Percentiles rank a stretch among this genome's conserved stretches.
Conservation (phyloP, 2,888 invertebrate species). For the Formica aserva region DNA sequence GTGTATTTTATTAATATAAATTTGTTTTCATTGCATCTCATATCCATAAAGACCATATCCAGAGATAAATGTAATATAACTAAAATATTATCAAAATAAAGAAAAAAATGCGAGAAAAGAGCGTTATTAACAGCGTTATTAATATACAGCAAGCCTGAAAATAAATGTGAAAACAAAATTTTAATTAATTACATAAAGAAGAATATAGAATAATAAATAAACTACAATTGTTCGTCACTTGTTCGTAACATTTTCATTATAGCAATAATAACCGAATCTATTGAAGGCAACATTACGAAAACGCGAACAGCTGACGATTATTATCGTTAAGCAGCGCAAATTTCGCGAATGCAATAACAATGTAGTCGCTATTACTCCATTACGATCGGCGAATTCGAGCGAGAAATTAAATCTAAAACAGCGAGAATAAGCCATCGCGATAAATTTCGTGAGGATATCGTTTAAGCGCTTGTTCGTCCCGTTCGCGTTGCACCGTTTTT, state of each 20-base stretch:
- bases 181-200: neutral
- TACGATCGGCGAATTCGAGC: conserved; percentile 12
- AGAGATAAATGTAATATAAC: neutral
- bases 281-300: conserved; percentile 11
- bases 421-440: conserved; percentile 32
- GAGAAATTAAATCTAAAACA: conserved; percentile 39
- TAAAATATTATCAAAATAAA: neutral
- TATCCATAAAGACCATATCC: neutral
- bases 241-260: conserved; percentile 22
- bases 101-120: neutral
- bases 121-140: neutral
- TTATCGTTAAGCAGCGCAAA: neutral
- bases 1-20: neutral
- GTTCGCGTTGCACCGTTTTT: conserved; percentile 26
- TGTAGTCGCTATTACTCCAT: conserved; percentile 18
- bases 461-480: neutral
- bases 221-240: neutral
- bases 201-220: neutral
- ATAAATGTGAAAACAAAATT: neutral
- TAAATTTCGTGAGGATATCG: conserved; percentile 35
- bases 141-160: neutral
- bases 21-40: neutral
- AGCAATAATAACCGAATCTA: neutral
- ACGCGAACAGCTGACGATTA: conserved; percentile 7
- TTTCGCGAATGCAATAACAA: conserved; percentile 16